Evolutionary conservation across 2,797 vertebrate genomes (phyloP).

Genomic region (Chaenodraco wilsoni): DNA sequence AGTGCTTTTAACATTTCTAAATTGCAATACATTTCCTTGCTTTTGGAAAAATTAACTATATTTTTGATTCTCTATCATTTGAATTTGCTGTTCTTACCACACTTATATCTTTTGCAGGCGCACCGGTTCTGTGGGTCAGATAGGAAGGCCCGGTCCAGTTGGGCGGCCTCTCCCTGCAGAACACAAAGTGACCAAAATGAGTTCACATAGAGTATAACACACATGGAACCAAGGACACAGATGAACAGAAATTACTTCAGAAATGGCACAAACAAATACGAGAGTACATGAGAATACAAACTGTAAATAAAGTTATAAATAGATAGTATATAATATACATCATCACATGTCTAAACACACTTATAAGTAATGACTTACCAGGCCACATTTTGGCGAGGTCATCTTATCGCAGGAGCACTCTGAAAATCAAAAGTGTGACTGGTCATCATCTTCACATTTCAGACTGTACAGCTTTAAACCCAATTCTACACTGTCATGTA

Average conservation of each 20-base stretch:
- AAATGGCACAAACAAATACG: background rate
- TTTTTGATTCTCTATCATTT: background rate
- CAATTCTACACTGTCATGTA: background rate
- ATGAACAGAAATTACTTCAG: background rate
- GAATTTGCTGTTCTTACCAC: constrained; percentile 84
- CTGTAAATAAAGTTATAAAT: too few species aligned
- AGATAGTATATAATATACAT: constrained; percentile 18
- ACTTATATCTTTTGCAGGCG: constrained; percentile 90
- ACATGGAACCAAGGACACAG: background rate
- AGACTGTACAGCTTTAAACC: background rate
- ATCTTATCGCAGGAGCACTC: constrained; percentile 93
- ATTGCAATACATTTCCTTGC: background rate
- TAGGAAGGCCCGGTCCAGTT: constrained; percentile 88
- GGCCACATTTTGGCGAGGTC: constrained; percentile 86
- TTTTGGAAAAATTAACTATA: background rate
- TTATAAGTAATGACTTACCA: constrained; percentile 83
- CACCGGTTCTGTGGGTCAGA: constrained; percentile 88
- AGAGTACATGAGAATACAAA: background rate
- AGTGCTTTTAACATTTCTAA: background rate
- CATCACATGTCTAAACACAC: background rate
- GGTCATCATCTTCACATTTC: background rate
- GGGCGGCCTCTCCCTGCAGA: constrained; percentile 89
- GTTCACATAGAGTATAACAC: too few species aligned
- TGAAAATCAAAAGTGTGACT: constrained; percentile 61
- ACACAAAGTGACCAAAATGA: constrained; percentile 8